Evolutionary conservation across 2,113 vertebrate species (phyloP).

Genomic region (Salvelinus fontinalis): DNA sequence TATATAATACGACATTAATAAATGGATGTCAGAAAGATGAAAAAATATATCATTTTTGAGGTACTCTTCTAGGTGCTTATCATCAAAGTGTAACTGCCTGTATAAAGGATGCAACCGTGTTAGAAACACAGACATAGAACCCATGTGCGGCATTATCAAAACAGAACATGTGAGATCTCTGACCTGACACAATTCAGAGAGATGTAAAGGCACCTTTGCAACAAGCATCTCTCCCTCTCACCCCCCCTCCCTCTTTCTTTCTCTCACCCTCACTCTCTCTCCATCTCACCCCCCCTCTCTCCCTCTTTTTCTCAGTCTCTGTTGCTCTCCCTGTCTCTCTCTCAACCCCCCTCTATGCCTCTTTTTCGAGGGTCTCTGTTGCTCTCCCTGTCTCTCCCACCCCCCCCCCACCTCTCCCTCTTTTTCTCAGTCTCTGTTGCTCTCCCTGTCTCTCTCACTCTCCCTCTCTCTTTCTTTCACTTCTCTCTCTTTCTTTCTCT

Average conservation of each 20-base stretch:
- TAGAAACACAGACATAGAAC: neutral
- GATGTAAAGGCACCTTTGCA: neutral
- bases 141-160: neutral
- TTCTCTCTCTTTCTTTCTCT: constrained; percentile 1
- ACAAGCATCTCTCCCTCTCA: neutral
- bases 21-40: too few relatives aligned
- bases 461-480: neutral
- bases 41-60: too few relatives aligned
- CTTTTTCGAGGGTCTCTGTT: neutral
- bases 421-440: constrained; percentile 9
- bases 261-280: neutral
- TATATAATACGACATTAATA: too few relatives aligned
- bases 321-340: constrained; percentile 8
- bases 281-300: too few relatives aligned
- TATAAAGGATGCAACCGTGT: neutral
- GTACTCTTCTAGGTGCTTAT: too few relatives aligned
- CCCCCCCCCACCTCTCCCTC: too few relatives aligned
- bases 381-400: neutral
- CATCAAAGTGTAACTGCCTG: too few relatives aligned
- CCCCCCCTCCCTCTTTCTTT: neutral
- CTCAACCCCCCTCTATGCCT: too few relatives aligned
- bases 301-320: neutral
- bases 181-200: neutral
- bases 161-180: neutral
- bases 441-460: too few relatives aligned